Evolutionary conservation across 1,140 invertebrate species (phyloP).

Genomic region (Aporrectodea caliginosa): DNA sequence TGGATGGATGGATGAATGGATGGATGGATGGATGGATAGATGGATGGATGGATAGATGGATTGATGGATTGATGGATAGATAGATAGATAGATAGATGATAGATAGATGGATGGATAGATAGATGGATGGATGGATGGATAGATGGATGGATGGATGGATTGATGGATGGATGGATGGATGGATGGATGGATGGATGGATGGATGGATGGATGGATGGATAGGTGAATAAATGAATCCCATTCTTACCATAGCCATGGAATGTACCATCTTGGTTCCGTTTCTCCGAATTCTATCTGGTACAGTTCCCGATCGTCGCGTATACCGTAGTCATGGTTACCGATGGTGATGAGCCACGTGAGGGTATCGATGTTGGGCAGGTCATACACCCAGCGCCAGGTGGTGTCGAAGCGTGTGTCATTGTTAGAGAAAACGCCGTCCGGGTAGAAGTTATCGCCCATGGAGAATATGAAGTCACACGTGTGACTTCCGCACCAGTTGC

Average conservation of each 20-base stretch:
- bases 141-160: too few relatives aligned
- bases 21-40: too few relatives aligned
- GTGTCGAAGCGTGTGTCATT: slow-evolving; percentile 26
- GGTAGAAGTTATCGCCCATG: slow-evolving; percentile 33
- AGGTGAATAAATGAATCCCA: too few relatives aligned
- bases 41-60: too few relatives aligned
- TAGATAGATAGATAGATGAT: too few relatives aligned
- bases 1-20: too few relatives aligned
- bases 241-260: slow-evolving; percentile 13
- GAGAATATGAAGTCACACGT: slow-evolving; percentile 24
- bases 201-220: too few relatives aligned
- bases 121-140: too few relatives aligned
- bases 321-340: slow-evolving; percentile 30
- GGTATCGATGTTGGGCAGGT: slow-evolving; percentile 8
- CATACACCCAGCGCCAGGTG: slow-evolving; percentile 25
- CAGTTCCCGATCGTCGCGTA: neutral
- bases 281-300: slow-evolving; percentile 12
- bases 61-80: too few relatives aligned
- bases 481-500: neutral
- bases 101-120: too few relatives aligned
- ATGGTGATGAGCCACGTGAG: slow-evolving; percentile 21
- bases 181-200: too few relatives aligned
- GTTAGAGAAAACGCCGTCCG: slow-evolving; percentile 10
- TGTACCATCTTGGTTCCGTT: slow-evolving; percentile 21
- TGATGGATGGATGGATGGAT: too few relatives aligned